phyloP scores from a whole-genome alignment of 2,113 vertebrate genomes.

The Oophaga pumilio region DNA sequence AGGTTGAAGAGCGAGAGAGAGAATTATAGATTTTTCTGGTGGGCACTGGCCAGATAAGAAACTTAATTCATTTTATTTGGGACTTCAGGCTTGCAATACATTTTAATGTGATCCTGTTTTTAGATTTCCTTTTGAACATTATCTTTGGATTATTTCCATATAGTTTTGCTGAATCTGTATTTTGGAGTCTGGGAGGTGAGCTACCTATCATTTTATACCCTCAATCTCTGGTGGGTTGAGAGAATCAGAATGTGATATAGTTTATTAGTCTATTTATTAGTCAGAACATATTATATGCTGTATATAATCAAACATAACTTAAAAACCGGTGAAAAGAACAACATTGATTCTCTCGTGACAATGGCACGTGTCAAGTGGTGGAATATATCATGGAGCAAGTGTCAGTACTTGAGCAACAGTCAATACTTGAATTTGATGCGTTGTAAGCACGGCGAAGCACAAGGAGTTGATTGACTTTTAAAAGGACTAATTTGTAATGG shows the following conservation, averaged over 20 bases:
- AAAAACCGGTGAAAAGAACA: no score
- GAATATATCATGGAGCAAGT: no score
- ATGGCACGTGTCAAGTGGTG: no score
- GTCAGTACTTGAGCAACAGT: no score
- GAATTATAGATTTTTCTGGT: conserved; percentile 56
- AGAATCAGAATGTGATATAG: neutral
- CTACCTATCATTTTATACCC: neutral
- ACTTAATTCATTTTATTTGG: conserved; percentile 53
- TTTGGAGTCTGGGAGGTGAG: neutral
- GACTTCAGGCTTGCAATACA: conserved; percentile 32
- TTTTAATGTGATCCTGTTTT: conserved; percentile 48
- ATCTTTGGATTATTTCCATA: conserved; percentile 49
- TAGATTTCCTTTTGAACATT: conserved; percentile 24
- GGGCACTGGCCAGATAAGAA: conserved; percentile 53
- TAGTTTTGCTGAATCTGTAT: conserved; percentile 27
- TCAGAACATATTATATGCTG: neutral
- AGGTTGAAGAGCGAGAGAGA: conserved; percentile 44
- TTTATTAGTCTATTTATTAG: neutral
- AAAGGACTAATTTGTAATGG: no score
- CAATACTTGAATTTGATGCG: no score
- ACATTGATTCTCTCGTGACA: no score
- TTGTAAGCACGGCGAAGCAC: no score
- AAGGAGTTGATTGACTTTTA: no score
- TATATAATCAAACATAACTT: no score
- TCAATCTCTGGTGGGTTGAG: neutral